Base-by-base conservation (phyloP, 1,140 invertebrate species). In the Octopus sinensis region DNA sequence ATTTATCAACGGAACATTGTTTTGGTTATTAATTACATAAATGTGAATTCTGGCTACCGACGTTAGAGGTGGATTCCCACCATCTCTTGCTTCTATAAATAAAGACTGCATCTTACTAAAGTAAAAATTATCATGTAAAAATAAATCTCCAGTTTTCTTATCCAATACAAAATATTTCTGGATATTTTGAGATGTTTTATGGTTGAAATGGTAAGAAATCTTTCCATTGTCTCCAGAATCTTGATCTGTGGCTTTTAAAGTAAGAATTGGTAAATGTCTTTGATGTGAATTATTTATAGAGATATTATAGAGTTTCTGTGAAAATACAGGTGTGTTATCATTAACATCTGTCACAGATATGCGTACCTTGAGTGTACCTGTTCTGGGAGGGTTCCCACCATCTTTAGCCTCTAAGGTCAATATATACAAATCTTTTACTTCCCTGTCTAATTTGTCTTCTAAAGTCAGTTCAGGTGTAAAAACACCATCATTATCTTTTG, bases 321-420 rank as follows among this genome's bases (percentile, higher is more conserved):
- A 90, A 87, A 98, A 96, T 86, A 93, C 93, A 0, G 96, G 96
- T 12, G 95, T 93, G 87, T 88, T 86, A 68, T 88, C 87, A 77
- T 88, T 88, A 13, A 83, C 83, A 84, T 88, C 87, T 52, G 62
- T 79, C 51, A 88, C 78, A 4, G 82, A 79, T 23, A 87, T 76
- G 75, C 86, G 84, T n/a, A 87, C 81, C 30, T 94, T 92, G 17
- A 95, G 93, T 76, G 93, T 92, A 0, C 95, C 95, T 88, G 96
- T 96, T 85, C 94, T 95, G 3, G 96, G 95, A 17, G 86, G 86
- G 0, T 52, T 81, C 0, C 88, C 88, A 13, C 95, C 96, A 90
- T 98, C 96, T 83, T 96, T 90, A 0, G 96, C 96, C 84, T 95
- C 93, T 4, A 98, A 94, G 92, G 97, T 95, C 75, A 98, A 90